These are phyloP conservation scores for Drosophila mayri DNA, from an alignment of 1,140 invertebrate genomes.

Conservation along the genomic window DNA sequence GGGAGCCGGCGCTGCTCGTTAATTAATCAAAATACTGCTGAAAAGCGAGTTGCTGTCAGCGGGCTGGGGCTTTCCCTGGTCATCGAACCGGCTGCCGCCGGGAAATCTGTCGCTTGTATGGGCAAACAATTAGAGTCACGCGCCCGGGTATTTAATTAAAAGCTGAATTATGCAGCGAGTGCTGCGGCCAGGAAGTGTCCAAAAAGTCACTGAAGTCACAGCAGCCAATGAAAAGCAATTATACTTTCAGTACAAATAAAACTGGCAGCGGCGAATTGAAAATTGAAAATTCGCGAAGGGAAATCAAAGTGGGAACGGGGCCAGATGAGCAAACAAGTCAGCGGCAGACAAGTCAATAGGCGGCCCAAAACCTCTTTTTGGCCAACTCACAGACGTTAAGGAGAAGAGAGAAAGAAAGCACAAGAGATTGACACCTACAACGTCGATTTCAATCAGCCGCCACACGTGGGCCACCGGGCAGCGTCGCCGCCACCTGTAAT, in stretches of 20 bases:
- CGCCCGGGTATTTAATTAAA: conserved; percentile 71
- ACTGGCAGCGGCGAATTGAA: conserved; percentile 50
- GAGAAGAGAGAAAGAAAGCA: conserved; percentile 5
- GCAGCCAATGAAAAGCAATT: conserved; percentile 60
- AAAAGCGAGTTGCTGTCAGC: conserved; percentile 37
- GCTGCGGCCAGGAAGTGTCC: conserved; percentile 62
- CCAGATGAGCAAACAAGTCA: conserved; percentile 58
- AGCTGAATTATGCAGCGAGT: conserved; percentile 61
- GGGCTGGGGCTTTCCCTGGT: conserved; percentile 45
- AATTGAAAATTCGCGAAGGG: conserved; percentile 58
- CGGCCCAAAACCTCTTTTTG: conserved; percentile 16
- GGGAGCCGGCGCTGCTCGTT: conserved; percentile 59
- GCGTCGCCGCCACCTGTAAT: conserved; percentile 50
- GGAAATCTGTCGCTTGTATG: conserved; percentile 48
- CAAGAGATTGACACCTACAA: conserved; percentile 59
- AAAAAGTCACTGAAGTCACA: conserved; percentile 9
- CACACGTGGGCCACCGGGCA: conserved; percentile 39
- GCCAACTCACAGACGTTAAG: neutral
- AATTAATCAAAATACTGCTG: conserved; percentile 77
- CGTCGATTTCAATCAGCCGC: conserved; percentile 47
- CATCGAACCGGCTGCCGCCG: conserved; percentile 56
- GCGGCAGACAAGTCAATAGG: conserved; percentile 57
- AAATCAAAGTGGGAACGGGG: conserved; percentile 61
- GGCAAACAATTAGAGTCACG: conserved; percentile 61
- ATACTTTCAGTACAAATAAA: conserved; percentile 54